Conservation (phyloP, 2,113 vertebrate genomes). For the Epinephelus fuscoguttatus region DNA sequence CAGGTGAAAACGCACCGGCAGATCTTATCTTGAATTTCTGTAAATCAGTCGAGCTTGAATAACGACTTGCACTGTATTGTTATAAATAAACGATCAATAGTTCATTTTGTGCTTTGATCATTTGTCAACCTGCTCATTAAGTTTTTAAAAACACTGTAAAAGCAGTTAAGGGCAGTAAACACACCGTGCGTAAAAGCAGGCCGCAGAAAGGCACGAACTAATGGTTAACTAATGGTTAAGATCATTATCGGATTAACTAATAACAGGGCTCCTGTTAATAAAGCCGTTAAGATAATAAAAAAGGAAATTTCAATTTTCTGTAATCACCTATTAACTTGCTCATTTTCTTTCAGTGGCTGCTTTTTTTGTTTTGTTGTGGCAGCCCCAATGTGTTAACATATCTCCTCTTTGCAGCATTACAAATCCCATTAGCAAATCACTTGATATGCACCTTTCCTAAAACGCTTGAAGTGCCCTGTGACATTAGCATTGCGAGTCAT, state of each 20-base stretch:
- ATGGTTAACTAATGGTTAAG: slow-evolving; percentile 72
- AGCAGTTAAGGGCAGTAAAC: slow-evolving; percentile 10
- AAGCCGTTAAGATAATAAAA: slow-evolving; percentile 64
- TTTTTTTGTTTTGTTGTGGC: slow-evolving; percentile 65
- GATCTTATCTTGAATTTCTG: not conserved
- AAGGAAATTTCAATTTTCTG: slow-evolving; percentile 66
- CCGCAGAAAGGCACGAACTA: slow-evolving; percentile 58
- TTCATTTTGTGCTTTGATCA: not conserved
- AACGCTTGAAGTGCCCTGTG: slow-evolving; percentile 88
- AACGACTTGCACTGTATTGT: not conserved
- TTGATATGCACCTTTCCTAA: slow-evolving; percentile 90
- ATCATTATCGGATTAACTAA: slow-evolving; percentile 78
- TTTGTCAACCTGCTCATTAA: not conserved
- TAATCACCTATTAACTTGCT: slow-evolving; percentile 73
- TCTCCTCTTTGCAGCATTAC: slow-evolving; percentile 89
- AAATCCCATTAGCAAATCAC: slow-evolving; percentile 97
- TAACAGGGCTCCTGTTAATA: slow-evolving; percentile 59
- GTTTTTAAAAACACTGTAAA: not conserved
- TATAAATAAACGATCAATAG: not conserved
- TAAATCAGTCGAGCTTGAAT: not conserved
- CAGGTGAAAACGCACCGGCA: slow-evolving; percentile 1
- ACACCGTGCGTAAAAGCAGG: slow-evolving; percentile 49
- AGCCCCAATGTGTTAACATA: slow-evolving; percentile 76
- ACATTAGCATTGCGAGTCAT: slow-evolving; percentile 92
- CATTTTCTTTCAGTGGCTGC: slow-evolving; percentile 44